Percentiles rank a stretch among this genome's conserved stretches.
Conservation (phyloP, 2,797 vertebrate genomes). For the Octomys mimax region DNA sequence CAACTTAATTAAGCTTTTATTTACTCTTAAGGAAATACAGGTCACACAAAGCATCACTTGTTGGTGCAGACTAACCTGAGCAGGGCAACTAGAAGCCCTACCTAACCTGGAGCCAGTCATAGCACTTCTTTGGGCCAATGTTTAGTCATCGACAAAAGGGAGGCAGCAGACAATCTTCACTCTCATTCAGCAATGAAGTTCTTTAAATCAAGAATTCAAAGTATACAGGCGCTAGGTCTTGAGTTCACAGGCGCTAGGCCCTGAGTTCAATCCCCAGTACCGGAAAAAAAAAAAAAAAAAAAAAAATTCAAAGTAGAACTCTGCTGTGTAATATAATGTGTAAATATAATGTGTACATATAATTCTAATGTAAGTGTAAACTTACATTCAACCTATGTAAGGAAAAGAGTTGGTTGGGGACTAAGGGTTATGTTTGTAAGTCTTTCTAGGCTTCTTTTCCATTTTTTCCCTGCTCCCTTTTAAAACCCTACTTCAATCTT, state of each 20-base stretch:
- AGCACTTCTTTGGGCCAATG: neutral
- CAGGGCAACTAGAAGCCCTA: neutral
- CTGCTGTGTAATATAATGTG: too few species aligned
- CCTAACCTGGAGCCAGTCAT: neutral
- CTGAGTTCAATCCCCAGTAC: too few species aligned
- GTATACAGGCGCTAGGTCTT: too few species aligned
- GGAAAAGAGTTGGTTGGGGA: neutral
- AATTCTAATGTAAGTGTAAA: slow-evolving; percentile 48
- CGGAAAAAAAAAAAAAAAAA: too few species aligned
- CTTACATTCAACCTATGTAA: slow-evolving; percentile 8
- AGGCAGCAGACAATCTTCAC: neutral
- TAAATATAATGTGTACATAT: neutral
- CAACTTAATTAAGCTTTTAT: slow-evolving; percentile 68
- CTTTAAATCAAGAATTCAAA: neutral
- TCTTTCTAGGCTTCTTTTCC: neutral
- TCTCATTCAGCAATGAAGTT: neutral
- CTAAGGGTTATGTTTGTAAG: neutral
- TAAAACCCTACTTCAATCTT: slow-evolving; percentile 1
- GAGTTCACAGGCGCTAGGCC: too few species aligned
- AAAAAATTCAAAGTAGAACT: too few species aligned
- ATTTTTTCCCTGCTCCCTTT: neutral
- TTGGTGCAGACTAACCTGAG: neutral
- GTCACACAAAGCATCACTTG: slow-evolving; percentile 63
- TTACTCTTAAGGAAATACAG: slow-evolving; percentile 52
- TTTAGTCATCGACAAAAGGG: neutral